Evolutionary conservation across 2,797 vertebrate species (phyloP), one percentile per base, ranked within the genome.

Genomic region (Dipus sagitta): DNA sequence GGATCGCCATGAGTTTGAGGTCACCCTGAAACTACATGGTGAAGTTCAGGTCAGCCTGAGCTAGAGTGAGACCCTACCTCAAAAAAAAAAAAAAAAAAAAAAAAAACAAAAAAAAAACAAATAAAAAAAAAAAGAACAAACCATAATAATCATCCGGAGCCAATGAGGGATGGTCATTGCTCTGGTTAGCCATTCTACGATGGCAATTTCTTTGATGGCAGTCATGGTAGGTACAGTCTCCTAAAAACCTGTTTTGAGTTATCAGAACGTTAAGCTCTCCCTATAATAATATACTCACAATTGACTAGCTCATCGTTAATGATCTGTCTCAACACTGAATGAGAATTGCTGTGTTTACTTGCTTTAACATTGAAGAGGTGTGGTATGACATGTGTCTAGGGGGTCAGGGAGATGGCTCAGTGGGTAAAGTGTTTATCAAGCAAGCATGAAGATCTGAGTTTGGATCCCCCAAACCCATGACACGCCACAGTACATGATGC

Each of bases 181-280:
- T 98, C 98, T 99, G 99, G 99, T 99, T 99, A 99, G 99, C 99
- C 99, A 99, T 99, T 99, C 99, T 99, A 99, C n/a, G 98, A 98
- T 98, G 98, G 99, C 98, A 98, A 98, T 99, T 99, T 99, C 98
- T 98, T 82, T 96, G 98, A 99, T 98, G 99, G 99, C 99, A 99
- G 99, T 99, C 99, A 99, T 99, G 98, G 97, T 98, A 98, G 98
- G 98, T 98, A 98, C 98, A 98, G 98, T 98, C 98, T 98, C 98
- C 98, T 98, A 98, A 98, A 98, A 98, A 98, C 97, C 98, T 98
- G 98, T 98, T 98, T 98, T 98, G 98, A 98, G 98, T 98, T 98
- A 98, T 98, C 98, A 98, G 98, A 98, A 98, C 97, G 98, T 98
- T 98, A 98, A 98, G 99, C 98, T 94, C 99, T 98, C 98, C 98